Evolutionary conservation across 2,888 invertebrate genomes (phyloP).

Genomic region (Oligia latruncula): DNA sequence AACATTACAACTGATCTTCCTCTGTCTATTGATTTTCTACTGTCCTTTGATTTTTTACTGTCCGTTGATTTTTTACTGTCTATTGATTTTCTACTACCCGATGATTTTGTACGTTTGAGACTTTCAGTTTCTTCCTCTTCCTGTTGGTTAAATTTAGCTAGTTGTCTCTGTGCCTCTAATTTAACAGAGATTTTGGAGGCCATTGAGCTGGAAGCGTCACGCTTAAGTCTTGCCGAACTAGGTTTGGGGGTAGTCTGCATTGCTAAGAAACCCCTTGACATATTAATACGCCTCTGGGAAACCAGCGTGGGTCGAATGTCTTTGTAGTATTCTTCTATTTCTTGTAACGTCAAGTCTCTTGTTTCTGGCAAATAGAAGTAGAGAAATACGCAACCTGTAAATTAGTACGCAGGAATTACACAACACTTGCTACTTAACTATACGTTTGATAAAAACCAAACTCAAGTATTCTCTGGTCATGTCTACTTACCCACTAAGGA

Average conservation of each 20-base stretch:
- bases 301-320: slow-evolving; percentile 85
- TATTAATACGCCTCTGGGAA: slow-evolving; percentile 69
- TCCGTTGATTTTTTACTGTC: neutral
- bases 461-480: neutral
- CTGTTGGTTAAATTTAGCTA: neutral
- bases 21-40: neutral
- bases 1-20: neutral
- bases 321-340: slow-evolving; percentile 92
- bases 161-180: neutral
- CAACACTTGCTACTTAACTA: neutral
- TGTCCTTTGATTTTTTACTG: neutral
- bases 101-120: too few relatives aligned
- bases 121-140: too few relatives aligned
- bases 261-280: neutral
- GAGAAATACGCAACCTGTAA: slow-evolving; percentile 87
- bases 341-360: slow-evolving; percentile 90
- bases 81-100: neutral
- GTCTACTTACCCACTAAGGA: slow-evolving; percentile 73
- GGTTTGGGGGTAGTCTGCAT: neutral
- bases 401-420: slow-evolving; percentile 2
- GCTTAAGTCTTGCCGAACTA: neutral
- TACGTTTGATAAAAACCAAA: neutral
- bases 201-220: neutral
- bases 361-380: slow-evolving; percentile 91
- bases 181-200: neutral